Percentiles rank a stretch among this genome's conserved stretches.
Conservation (phyloP, 2,797 vertebrate species). For the Nyctalus aviator region DNA sequence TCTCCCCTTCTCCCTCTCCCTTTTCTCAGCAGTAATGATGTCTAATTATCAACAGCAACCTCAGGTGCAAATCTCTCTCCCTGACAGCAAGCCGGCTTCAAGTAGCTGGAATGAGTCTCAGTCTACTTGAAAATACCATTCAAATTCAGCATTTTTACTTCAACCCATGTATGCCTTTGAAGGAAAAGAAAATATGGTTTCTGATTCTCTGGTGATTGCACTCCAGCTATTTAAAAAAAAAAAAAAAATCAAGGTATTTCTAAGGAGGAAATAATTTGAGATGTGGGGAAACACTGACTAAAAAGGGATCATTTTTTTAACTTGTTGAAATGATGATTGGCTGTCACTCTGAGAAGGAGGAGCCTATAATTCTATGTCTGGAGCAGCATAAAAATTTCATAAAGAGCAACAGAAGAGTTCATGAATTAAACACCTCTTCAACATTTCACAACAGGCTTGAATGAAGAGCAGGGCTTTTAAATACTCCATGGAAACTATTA, state of each 20-base stretch:
- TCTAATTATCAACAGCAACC: slow-evolving; percentile 91
- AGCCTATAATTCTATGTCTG: slow-evolving; percentile 62
- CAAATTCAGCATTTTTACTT: slow-evolving; percentile 67
- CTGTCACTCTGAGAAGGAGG: slow-evolving; percentile 68
- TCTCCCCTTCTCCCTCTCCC: slow-evolving; percentile 88
- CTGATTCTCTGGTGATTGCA: slow-evolving; percentile 49
- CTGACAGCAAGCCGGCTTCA: slow-evolving; percentile 85
- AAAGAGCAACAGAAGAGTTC: slow-evolving; percentile 55
- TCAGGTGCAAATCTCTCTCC: slow-evolving; percentile 87
- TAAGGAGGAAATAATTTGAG: slow-evolving; percentile 77
- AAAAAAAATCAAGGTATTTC: slow-evolving; percentile 68
- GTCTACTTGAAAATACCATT: slow-evolving; percentile 76
- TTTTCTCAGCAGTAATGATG: slow-evolving; percentile 90
- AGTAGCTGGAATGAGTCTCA: slow-evolving; percentile 82
- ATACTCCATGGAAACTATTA: slow-evolving; percentile 67
- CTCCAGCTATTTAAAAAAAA: background rate
- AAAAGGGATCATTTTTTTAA: slow-evolving; percentile 66
- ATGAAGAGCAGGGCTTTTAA: slow-evolving; percentile 72
- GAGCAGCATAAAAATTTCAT: slow-evolving; percentile 12
- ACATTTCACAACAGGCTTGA: slow-evolving; percentile 73
- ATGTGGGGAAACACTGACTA: slow-evolving; percentile 72
- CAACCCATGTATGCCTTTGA: slow-evolving; percentile 66
- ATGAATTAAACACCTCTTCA: slow-evolving; percentile 82
- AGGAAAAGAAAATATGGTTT: slow-evolving; percentile 67
- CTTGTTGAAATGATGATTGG: slow-evolving; percentile 67